These are phyloP conservation scores for Drosophila sordidapex DNA, from an alignment of 2,888 invertebrate genomes.

Conservation along the genomic window DNA sequence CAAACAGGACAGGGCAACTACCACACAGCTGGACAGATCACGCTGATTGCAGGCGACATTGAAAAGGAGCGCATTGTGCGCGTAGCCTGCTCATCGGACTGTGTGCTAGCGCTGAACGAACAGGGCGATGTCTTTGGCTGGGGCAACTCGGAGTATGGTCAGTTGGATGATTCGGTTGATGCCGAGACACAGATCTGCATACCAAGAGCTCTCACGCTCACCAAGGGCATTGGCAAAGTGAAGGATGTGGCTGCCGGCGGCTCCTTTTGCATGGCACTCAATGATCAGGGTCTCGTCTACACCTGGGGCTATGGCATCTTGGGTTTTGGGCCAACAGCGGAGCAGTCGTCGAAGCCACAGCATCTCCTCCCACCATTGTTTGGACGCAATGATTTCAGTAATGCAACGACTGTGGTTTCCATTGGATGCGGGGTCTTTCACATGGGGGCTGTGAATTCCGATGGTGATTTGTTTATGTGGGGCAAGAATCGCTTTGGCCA, in stretches of 20 bases:
- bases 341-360: slow-evolving; percentile 88
- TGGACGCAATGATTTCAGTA: slow-evolving; percentile 93
- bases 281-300: slow-evolving; percentile 93
- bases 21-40: slow-evolving; percentile 87
- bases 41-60: slow-evolving; percentile 91
- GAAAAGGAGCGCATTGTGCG: slow-evolving; percentile 92
- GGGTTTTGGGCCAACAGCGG: slow-evolving; percentile 93
- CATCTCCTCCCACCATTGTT: slow-evolving; percentile 92
- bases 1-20: slow-evolving; percentile 94
- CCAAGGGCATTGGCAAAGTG: slow-evolving; percentile 90
- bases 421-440: slow-evolving; percentile 91
- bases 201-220: slow-evolving; percentile 88
- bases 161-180: slow-evolving; percentile 86
- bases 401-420: slow-evolving; percentile 88
- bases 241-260: slow-evolving; percentile 93
- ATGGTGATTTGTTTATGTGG: slow-evolving; percentile 96
- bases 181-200: slow-evolving; percentile 88
- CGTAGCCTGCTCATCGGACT: slow-evolving; percentile 92
- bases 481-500: slow-evolving; percentile 94
- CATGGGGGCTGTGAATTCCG: slow-evolving; percentile 92
- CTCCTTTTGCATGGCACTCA: slow-evolving; percentile 93
- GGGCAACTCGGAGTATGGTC: slow-evolving; percentile 98
- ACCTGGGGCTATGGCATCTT: slow-evolving; percentile 98
- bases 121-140: slow-evolving; percentile 97
- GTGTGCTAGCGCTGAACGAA: slow-evolving; percentile 94